These are phyloP conservation scores for Riparia riparia DNA, from an alignment of 2,113 vertebrate species.

Conservation along the genomic window DNA sequence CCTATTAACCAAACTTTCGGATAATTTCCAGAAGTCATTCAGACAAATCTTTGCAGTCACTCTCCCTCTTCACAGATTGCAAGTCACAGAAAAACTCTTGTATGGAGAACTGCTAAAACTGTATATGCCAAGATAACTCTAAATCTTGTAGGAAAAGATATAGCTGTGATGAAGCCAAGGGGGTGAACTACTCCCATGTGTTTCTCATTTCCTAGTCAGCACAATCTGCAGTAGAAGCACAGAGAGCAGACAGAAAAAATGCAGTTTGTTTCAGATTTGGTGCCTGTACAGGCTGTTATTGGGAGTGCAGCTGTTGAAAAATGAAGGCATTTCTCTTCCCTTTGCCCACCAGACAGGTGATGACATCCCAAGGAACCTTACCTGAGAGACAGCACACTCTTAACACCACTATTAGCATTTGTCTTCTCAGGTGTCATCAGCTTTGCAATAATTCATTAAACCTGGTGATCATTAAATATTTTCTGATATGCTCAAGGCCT, in stretches of 20 bases:
- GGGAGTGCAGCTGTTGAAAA: background rate
- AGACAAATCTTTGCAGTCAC: conserved; percentile 39
- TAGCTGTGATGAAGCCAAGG: conserved; percentile 63
- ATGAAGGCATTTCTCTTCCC: conserved; percentile 38
- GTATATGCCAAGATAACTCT: conserved; percentile 50
- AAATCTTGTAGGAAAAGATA: conserved; percentile 62
- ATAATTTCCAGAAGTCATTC: background rate
- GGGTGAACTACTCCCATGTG: conserved; percentile 58
- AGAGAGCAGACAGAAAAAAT: conserved; percentile 64
- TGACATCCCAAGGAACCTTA: conserved; percentile 30
- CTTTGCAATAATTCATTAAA: background rate
- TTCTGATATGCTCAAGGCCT: background rate
- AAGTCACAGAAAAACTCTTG: background rate
- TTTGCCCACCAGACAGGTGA: background rate
- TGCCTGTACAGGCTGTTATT: conserved; percentile 30
- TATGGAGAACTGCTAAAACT: conserved; percentile 22
- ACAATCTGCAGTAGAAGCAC: conserved; percentile 56
- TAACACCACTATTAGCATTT: background rate
- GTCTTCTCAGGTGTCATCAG: background rate
- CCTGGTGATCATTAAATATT: background rate
- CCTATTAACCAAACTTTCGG: background rate
- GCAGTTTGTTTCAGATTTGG: conserved; percentile 67
- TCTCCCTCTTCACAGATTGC: background rate
- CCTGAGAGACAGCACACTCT: background rate
- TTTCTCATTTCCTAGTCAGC: conserved; percentile 76